Percentiles rank a stretch among this genome's conserved stretches.
Conservation (phyloP, 2,888 invertebrate genomes). For the Kuschelorhynchus macadamiae region DNA sequence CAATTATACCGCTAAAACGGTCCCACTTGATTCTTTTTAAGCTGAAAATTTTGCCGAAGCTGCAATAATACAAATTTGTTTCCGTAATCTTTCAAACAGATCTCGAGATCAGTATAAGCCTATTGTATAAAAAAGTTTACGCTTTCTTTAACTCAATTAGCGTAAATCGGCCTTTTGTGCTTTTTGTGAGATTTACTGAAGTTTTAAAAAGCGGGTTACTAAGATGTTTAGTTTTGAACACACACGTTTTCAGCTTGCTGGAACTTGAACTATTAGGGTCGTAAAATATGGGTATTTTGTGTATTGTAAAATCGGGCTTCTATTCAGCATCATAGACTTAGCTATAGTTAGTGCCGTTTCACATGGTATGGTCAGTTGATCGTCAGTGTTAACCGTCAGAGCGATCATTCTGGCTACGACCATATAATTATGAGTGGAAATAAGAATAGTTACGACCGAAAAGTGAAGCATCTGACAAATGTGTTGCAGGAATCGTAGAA, state of each 20-base stretch:
- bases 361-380: too few relatives aligned
- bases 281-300: too few relatives aligned
- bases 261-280: conserved; percentile 1
- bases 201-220: background rate
- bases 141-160: conserved; percentile 45
- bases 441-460: too few relatives aligned
- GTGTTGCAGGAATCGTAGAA: too few relatives aligned
- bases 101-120: conserved; percentile 18
- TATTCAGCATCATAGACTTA: too few relatives aligned
- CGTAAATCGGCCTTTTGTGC: conserved; percentile 27
- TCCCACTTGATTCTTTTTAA: conserved; percentile 37
- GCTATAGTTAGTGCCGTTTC: too few relatives aligned
- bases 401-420: too few relatives aligned
- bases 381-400: too few relatives aligned
- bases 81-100: conserved; percentile 30
- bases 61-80: conserved; percentile 33
- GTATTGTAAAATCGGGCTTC: too few relatives aligned
- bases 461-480: too few relatives aligned
- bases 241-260: conserved; percentile 6
- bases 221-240: conserved; percentile 13
- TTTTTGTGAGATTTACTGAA: conserved; percentile 23
- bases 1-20: conserved; percentile 21
- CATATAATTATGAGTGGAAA: too few relatives aligned
- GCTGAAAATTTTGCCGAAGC: conserved; percentile 13
- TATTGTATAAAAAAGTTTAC: conserved; percentile 36